phyloP scores from a whole-genome alignment of 35 echinoderm and acorn worm species.

The Ptychodera flava region DNA sequence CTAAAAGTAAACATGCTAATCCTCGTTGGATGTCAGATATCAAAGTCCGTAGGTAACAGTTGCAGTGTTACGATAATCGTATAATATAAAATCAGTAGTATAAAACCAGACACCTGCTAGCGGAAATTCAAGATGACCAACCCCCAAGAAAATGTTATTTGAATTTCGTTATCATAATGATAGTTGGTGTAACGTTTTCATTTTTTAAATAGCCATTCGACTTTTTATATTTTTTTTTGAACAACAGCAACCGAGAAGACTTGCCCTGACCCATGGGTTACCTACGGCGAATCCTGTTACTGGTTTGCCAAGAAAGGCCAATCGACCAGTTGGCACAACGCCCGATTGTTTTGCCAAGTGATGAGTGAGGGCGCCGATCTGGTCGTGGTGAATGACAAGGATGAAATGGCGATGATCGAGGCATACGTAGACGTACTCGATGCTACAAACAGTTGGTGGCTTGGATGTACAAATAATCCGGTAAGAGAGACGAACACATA shows the following conservation, averaged over 20 bases:
- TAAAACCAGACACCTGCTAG: no score
- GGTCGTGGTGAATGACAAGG: neutral
- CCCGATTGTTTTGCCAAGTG: neutral
- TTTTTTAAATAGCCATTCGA: neutral
- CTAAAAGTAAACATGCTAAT: no score
- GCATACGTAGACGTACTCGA: neutral
- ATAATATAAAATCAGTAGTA: neutral
- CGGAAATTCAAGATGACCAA: no score
- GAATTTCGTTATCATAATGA: neutral
- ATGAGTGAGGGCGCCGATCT: neutral
- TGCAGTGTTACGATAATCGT: neutral
- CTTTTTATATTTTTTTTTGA: neutral
- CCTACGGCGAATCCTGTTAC: neutral
- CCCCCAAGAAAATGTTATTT: no score
- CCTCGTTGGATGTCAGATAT: no score
- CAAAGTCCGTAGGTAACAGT: neutral
- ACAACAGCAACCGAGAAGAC: neutral
- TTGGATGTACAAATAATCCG: neutral
- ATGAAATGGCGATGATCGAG: neutral
- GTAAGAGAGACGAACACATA: no score
- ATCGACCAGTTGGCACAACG: neutral
- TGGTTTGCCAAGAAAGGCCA: neutral
- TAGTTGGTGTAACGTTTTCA: neutral
- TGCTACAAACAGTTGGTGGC: neutral
- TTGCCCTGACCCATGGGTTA: neutral